Percentiles rank a stretch among this genome's conserved stretches.
Evolutionary conservation across 2,888 invertebrate species (phyloP).

Genomic region (Calameuta filiformis): DNA sequence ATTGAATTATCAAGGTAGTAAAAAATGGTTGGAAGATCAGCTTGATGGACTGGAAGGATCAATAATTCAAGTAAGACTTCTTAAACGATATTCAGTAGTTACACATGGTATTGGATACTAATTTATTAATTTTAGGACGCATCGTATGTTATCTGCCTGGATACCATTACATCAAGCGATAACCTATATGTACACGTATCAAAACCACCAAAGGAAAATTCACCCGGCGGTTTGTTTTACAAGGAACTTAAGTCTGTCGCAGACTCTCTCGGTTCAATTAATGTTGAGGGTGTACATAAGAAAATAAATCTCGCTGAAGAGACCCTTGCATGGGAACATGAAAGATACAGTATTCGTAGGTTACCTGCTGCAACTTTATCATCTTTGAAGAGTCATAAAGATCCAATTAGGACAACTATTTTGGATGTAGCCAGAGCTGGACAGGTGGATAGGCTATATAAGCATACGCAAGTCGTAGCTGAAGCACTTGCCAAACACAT

Average conservation of each 20-base stretch:
- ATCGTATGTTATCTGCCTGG: conserved; percentile 90
- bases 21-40: conserved; percentile 96
- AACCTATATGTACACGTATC: conserved; percentile 92
- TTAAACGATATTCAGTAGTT: not conserved
- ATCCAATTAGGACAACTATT: conserved; percentile 72
- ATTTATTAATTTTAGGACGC: conserved; percentile 75
- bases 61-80: conserved; percentile 75
- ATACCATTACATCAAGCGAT: conserved; percentile 78
- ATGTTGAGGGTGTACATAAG: conserved; percentile 84
- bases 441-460: conserved; percentile 70
- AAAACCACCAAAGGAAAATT: conserved; percentile 91
- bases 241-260: conserved; percentile 73
- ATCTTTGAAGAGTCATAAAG: conserved; percentile 77
- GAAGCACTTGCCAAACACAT: conserved; percentile 86
- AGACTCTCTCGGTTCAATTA: conserved; percentile 64
- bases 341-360: conserved; percentile 91
- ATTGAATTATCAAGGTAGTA: conserved; percentile 93
- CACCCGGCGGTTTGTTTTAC: conserved; percentile 76
- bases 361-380: conserved; percentile 94
- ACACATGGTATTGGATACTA: not conserved
- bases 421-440: conserved; percentile 73
- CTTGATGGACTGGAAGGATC: conserved; percentile 81
- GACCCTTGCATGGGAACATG: conserved; percentile 95
- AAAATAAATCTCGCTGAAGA: conserved; percentile 97
- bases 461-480: conserved; percentile 81